These are phyloP conservation scores for Mastacembelus armatus DNA, from an alignment of 2,797 vertebrate genomes.

Conservation along the genomic window DNA sequence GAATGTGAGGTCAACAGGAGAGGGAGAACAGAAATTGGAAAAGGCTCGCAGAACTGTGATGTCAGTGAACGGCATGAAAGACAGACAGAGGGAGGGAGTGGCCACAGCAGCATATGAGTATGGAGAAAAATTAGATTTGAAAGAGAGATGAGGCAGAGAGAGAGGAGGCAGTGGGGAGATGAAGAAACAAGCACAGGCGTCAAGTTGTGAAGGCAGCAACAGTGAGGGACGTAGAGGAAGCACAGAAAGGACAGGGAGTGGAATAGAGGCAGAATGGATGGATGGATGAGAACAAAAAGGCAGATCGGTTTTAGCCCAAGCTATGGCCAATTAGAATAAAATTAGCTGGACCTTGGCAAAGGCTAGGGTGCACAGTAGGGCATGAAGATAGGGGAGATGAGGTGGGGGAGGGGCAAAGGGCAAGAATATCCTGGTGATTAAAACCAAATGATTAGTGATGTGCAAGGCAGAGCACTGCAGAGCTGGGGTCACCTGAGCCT, in stretches of 20 bases:
- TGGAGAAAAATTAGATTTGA: slow-evolving; percentile 61
- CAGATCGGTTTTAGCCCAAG: slow-evolving; percentile 77
- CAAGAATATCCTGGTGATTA: slow-evolving; percentile 79
- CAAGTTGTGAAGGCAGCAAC: slow-evolving; percentile 45
- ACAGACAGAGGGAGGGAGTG: slow-evolving; percentile 35
- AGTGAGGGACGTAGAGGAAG: slow-evolving; percentile 17
- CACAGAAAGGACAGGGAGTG: slow-evolving; percentile 45
- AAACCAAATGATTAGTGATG: slow-evolving; percentile 82
- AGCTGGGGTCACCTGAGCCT: slow-evolving; percentile 79
- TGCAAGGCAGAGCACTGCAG: slow-evolving; percentile 72
- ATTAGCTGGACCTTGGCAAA: slow-evolving; percentile 88
- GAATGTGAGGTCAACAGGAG: slow-evolving; percentile 80
- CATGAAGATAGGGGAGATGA: slow-evolving; percentile 63
- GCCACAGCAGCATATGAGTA: slow-evolving; percentile 45
- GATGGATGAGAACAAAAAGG: slow-evolving; percentile 79
- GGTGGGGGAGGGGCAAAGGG: slow-evolving; percentile 56
- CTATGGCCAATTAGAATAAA: slow-evolving; percentile 86
- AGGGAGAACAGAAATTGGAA: slow-evolving; percentile 79
- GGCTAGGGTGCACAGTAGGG: slow-evolving; percentile 81
- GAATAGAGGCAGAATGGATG: slow-evolving; percentile 69
- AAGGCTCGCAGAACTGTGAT: slow-evolving; percentile 66
- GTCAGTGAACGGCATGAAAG: slow-evolving; percentile 65
- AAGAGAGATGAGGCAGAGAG: slow-evolving; percentile 55
- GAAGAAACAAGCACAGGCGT: slow-evolving; percentile 51
- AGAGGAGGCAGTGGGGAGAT: slow-evolving; percentile 57